These are phyloP conservation scores for Darevskia nairensis DNA, from an alignment of 2,797 vertebrate species.

Conservation along the genomic window DNA sequence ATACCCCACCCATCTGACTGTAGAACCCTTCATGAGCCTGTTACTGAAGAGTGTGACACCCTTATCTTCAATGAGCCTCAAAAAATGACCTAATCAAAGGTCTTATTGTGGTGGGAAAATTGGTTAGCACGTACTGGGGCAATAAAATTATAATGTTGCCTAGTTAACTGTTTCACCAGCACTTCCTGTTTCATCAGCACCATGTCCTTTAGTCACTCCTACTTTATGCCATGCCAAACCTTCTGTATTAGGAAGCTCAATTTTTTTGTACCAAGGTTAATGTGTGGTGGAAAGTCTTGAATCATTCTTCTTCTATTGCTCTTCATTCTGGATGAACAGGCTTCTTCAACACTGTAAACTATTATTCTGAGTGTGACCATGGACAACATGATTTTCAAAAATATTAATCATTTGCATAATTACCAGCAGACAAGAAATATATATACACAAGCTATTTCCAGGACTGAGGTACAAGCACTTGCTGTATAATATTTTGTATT, in stretches of 20 bases:
- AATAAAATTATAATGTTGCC: background rate
- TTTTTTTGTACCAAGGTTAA: background rate
- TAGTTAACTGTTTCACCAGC: background rate
- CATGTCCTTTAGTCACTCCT: background rate
- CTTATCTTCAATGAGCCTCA: no score
- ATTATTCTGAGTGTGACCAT: background rate
- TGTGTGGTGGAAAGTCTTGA: background rate
- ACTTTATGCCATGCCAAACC: no score
- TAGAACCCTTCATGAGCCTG: background rate
- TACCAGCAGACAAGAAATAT: no score
- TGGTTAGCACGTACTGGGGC: no score
- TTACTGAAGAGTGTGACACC: background rate
- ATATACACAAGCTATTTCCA: no score
- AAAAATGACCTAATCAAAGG: background rate
- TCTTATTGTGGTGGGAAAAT: no score
- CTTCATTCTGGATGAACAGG: background rate
- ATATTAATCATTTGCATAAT: no score
- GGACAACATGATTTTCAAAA: no score
- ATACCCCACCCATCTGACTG: no score
- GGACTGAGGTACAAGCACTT: no score
- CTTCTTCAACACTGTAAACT: background rate
- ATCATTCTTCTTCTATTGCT: background rate
- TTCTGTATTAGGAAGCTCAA: background rate
- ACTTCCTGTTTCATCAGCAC: background rate
- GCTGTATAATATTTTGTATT: no score